Percentiles rank a stretch among this genome's conserved stretches.
These are phyloP conservation scores for Pyrocephalus nanus DNA, from an alignment of 2,797 vertebrate genomes.

Conservation along the genomic window DNA sequence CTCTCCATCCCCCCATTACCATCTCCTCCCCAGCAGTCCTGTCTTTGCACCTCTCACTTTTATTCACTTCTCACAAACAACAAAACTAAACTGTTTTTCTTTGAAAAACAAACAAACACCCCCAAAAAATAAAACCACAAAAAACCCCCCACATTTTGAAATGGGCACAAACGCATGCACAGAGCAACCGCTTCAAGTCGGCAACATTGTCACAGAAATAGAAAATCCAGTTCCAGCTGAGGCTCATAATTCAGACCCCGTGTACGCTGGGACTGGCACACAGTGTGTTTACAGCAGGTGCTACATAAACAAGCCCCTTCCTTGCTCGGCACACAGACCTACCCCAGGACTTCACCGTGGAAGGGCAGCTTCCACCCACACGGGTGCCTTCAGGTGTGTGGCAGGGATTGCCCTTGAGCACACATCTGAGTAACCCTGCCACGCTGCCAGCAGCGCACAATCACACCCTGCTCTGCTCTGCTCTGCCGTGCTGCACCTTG, in stretches of 20 bases:
- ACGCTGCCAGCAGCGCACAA: fast-evolving
- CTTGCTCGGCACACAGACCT: background rate
- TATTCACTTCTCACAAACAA: background rate
- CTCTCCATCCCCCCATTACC: background rate
- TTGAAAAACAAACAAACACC: background rate
- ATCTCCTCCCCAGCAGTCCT: background rate
- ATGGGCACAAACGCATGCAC: fast-evolving
- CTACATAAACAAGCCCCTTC: background rate
- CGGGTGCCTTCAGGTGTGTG: background rate
- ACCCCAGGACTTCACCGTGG: background rate
- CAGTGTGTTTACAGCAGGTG: background rate
- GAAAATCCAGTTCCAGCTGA: background rate
- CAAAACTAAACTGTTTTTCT: background rate
- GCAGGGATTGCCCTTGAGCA: background rate
- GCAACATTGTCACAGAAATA: background rate
- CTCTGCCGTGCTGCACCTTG: background rate
- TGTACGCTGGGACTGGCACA: background rate
- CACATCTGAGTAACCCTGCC: background rate
- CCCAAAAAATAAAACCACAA: background rate
- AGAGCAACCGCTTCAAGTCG: background rate
- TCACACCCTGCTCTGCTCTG: fast-evolving
- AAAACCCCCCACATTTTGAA: background rate
- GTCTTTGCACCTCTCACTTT: background rate
- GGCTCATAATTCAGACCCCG: background rate
- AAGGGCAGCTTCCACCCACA: background rate